Evolutionary conservation across 2,113 vertebrate genomes (phyloP).

Genomic region (Esox niger): DNA sequence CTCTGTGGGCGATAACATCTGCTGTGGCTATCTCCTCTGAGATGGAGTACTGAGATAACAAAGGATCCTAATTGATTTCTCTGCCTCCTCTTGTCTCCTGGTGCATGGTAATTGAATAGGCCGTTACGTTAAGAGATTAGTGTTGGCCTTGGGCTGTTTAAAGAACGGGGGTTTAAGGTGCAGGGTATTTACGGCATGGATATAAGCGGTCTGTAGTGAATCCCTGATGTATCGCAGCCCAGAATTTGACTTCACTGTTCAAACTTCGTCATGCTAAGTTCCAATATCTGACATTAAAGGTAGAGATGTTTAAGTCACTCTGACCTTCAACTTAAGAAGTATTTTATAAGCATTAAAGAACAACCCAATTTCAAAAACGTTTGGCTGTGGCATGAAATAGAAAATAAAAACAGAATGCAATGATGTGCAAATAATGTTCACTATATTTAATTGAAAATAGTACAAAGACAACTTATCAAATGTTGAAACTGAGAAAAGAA

Average conservation of each 20-base stretch:
- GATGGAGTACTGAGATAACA: conserved; percentile 11
- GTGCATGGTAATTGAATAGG: conserved; percentile 14
- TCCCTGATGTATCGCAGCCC: not conserved
- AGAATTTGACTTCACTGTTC: not conserved
- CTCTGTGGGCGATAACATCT: conserved; percentile 10
- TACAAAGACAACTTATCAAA: too few species aligned
- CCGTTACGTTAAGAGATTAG: conserved; percentile 15
- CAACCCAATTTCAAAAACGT: too few species aligned
- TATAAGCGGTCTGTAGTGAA: not conserved
- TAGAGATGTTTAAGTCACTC: too few species aligned
- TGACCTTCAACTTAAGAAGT: too few species aligned
- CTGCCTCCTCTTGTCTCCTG: conserved; percentile 7
- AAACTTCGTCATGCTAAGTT: not conserved
- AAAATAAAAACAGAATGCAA: too few species aligned
- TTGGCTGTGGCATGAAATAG: too few species aligned
- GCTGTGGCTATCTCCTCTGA: conserved; percentile 1
- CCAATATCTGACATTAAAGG: not conserved
- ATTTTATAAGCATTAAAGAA: too few species aligned
- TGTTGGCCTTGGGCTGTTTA: conserved; percentile 3
- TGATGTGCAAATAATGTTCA: too few species aligned
- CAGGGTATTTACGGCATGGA: not conserved
- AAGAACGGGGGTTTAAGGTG: not conserved
- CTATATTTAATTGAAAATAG: too few species aligned
- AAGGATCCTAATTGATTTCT: conserved; percentile 20
- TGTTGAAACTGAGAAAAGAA: too few species aligned